phyloP scores from a whole-genome alignment of 2,888 invertebrate genomes.

The Rhorus exstirpatorius region DNA sequence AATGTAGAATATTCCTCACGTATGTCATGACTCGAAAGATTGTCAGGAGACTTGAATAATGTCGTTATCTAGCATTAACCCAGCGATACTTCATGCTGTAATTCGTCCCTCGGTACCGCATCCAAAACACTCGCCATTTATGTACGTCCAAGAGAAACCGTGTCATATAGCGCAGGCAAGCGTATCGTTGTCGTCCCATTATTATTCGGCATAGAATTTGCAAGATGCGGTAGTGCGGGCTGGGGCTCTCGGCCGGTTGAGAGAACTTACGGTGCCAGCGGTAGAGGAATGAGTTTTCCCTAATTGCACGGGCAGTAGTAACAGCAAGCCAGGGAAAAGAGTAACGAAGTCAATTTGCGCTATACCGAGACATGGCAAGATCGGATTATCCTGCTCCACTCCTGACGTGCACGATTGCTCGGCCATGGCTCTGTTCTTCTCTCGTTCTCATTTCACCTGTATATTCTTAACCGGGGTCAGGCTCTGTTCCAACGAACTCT shows the following conservation, averaged over 20 bases:
- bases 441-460: slow-evolving; percentile 45
- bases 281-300: slow-evolving; percentile 73
- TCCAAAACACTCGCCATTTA: neutral
- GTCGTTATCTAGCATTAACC: neutral
- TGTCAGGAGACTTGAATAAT: neutral
- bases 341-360: slow-evolving; percentile 78
- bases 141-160: neutral
- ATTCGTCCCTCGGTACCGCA: neutral
- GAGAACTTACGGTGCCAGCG: slow-evolving; percentile 21
- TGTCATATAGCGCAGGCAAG: neutral
- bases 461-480: slow-evolving; percentile 34
- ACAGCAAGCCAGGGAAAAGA: slow-evolving; percentile 54
- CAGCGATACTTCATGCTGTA: neutral
- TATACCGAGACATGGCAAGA: slow-evolving; percentile 67
- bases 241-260: neutral
- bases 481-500: slow-evolving; percentile 2
- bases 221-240: neutral
- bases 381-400: slow-evolving; percentile 75
- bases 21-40: neutral
- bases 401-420: slow-evolving; percentile 42
- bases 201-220: slow-evolving; percentile 44
- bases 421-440: slow-evolving; percentile 12
- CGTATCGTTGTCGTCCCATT: slow-evolving; percentile 48
- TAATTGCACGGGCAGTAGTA: slow-evolving; percentile 74
- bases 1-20: neutral